These are phyloP conservation scores for Hybognathus amarus DNA, from an alignment of 2,797 vertebrate genomes.

Conservation along the genomic window DNA sequence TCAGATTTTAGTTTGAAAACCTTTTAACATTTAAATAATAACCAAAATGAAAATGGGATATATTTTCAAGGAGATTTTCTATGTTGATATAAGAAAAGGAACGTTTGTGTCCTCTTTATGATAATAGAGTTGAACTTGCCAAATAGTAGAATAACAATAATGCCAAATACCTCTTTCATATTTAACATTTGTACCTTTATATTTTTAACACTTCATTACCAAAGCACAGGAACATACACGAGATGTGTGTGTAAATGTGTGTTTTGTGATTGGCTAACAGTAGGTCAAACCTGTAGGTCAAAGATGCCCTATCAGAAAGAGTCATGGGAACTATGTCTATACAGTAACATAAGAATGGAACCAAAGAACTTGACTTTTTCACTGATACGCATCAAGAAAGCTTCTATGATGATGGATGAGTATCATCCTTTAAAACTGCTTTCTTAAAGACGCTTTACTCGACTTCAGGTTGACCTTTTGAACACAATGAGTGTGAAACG, in stretches of 20 bases:
- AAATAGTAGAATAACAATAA: slow-evolving; percentile 74
- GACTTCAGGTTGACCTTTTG: slow-evolving; percentile 58
- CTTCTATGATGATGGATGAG: background rate
- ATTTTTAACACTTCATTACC: slow-evolving; percentile 65
- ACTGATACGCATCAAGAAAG: slow-evolving; percentile 29
- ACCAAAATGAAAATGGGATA: slow-evolving; percentile 79
- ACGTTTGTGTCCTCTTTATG: slow-evolving; percentile 63
- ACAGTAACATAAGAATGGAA: slow-evolving; percentile 48
- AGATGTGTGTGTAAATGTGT: slow-evolving; percentile 51
- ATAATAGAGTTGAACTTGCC: slow-evolving; percentile 71
- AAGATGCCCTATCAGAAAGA: slow-evolving; percentile 46
- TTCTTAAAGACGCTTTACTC: slow-evolving; percentile 48
- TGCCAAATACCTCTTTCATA: slow-evolving; percentile 73
- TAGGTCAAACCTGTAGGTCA: slow-evolving; percentile 61
- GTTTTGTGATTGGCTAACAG: slow-evolving; percentile 62
- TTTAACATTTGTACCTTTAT: slow-evolving; percentile 71
- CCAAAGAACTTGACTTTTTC: slow-evolving; percentile 56
- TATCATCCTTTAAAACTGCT: slow-evolving; percentile 9
- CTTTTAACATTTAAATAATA: slow-evolving; percentile 67
- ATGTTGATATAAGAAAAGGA: slow-evolving; percentile 68
- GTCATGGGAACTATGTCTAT: slow-evolving; percentile 46
- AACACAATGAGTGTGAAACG: slow-evolving; percentile 64
- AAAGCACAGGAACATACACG: slow-evolving; percentile 69
- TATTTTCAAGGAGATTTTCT: slow-evolving; percentile 77
- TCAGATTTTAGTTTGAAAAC: slow-evolving; percentile 65